Percentiles rank a stretch among this genome's conserved stretches.
Evolutionary conservation across 2,797 vertebrate genomes (phyloP).

Genomic region (Xiphorhynchus erythropygius): DNA sequence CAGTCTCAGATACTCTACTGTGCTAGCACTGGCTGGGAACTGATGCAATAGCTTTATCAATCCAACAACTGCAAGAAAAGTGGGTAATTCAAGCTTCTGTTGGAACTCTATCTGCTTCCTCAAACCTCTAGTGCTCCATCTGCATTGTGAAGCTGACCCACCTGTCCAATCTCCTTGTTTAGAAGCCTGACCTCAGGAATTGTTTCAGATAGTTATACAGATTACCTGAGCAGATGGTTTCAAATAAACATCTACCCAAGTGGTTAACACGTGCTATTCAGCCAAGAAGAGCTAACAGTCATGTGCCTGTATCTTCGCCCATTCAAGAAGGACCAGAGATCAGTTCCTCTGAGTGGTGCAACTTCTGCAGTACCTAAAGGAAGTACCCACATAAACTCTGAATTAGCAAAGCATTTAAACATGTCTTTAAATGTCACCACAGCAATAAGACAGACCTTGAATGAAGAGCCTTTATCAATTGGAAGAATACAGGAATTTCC

Average conservation of each 20-base stretch:
- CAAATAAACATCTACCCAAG: slow-evolving; percentile 40
- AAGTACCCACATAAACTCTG: background rate
- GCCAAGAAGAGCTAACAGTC: background rate
- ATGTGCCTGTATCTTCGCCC: background rate
- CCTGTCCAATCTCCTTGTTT: slow-evolving; percentile 18
- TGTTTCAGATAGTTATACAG: slow-evolving; percentile 16
- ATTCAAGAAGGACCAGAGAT: background rate
- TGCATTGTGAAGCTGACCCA: background rate
- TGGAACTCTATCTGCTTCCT: slow-evolving; percentile 19
- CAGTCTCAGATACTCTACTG: background rate
- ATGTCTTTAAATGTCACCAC: background rate
- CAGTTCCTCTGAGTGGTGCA: background rate
- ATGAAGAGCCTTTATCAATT: background rate
- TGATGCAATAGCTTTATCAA: background rate
- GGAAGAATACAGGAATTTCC: background rate
- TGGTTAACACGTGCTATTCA: slow-evolving; percentile 10
- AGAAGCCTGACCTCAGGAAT: background rate
- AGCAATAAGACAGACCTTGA: background rate
- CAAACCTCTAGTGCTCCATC: background rate
- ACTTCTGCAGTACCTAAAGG: background rate
- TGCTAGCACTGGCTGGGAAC: background rate
- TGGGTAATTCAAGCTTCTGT: background rate
- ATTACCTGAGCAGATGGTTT: slow-evolving; percentile 43
- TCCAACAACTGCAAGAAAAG: background rate
- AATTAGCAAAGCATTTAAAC: background rate